phyloP scores from a whole-genome alignment of 2,888 invertebrate species.

The Elmis aenea region DNA sequence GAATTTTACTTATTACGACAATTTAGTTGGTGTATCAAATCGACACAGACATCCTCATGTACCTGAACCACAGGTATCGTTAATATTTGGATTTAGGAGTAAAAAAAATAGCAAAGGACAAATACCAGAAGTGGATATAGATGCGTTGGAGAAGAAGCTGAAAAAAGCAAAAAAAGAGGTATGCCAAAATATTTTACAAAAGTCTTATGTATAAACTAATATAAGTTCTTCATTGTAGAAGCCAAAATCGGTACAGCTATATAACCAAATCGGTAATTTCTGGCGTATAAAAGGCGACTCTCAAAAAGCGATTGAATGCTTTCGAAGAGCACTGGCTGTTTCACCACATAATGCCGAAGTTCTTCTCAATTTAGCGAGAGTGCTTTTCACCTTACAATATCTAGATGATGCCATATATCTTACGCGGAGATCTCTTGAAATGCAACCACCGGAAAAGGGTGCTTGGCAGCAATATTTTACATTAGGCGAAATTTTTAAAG shows the following conservation, averaged over 20 bases:
- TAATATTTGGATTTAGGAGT: conserved; percentile 69
- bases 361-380: conserved; percentile 76
- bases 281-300: conserved; percentile 88
- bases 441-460: conserved; percentile 78
- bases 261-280: conserved; percentile 88
- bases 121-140: conserved; percentile 63
- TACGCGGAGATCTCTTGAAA: conserved; percentile 76
- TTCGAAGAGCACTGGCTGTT: conserved; percentile 76
- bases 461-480: conserved; percentile 82
- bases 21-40: conserved; percentile 78
- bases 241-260: conserved; percentile 77
- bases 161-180: conserved; percentile 74
- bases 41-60: conserved; percentile 76
- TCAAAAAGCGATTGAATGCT: conserved; percentile 82
- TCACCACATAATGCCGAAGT: conserved; percentile 85
- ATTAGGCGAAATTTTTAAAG: conserved; percentile 86
- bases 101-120: conserved; percentile 53
- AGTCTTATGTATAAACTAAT: background rate
- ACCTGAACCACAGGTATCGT: conserved; percentile 77
- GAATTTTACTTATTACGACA: conserved; percentile 86
- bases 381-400: conserved; percentile 80
- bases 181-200: conserved; percentile 16
- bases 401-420: conserved; percentile 86
- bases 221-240: conserved; percentile 48
- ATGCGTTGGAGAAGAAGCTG: conserved; percentile 65